A percentile compares a stretch with the other conserved stretches of the same genome.
These are phyloP conservation scores for Marmota monax DNA, from an alignment of 2,113 vertebrate genomes.

Conservation along the genomic window DNA sequence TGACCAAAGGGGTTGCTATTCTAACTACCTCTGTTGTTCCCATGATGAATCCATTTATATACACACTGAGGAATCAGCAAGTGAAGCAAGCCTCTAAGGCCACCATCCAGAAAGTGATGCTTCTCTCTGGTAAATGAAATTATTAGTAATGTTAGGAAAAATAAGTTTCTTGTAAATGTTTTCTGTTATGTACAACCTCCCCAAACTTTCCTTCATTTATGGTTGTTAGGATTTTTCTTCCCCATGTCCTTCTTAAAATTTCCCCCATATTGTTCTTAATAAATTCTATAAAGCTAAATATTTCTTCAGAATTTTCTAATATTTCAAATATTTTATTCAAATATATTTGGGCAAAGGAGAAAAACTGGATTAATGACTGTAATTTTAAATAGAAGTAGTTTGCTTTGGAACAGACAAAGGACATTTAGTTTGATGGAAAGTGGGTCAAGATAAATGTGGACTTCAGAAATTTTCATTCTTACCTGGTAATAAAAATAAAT, in stretches of 20 bases:
- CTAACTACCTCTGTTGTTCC: slow-evolving; percentile 74
- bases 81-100: slow-evolving; percentile 71
- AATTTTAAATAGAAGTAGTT: not conserved
- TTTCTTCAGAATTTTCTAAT: not conserved
- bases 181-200: not conserved
- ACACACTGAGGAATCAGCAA: slow-evolving; percentile 67
- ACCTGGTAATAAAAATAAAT: not conserved
- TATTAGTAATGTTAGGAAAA: not conserved
- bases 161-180: not conserved
- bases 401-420: not conserved
- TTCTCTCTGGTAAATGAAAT: slow-evolving; percentile 60
- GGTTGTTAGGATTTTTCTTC: not conserved
- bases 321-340: not conserved
- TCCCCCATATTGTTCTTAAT: not conserved
- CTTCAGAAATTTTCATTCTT: slow-evolving; percentile 40
- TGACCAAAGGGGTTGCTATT: slow-evolving; percentile 74
- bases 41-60: slow-evolving; percentile 77
- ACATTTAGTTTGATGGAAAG: not conserved
- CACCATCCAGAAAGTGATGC: slow-evolving; percentile 22
- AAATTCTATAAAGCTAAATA: not conserved
- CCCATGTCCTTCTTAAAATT: not conserved
- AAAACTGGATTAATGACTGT: not conserved
- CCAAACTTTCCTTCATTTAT: not conserved
- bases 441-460: not conserved
- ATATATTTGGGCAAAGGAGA: not conserved